phyloP scores from a whole-genome alignment of 2,113 vertebrate genomes.

The Catagonus wagneri region DNA sequence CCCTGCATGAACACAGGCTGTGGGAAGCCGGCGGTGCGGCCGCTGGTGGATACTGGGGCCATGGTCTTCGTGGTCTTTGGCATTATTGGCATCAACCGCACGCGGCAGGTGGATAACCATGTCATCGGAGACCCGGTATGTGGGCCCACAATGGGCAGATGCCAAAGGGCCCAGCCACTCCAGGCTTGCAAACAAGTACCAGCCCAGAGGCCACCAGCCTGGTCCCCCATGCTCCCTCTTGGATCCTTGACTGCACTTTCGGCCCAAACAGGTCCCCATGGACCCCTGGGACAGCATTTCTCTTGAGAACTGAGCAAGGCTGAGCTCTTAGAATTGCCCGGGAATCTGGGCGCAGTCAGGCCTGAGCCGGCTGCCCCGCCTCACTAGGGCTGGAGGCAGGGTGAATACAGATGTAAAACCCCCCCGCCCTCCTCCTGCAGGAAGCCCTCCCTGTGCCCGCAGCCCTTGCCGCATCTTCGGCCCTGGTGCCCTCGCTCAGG shows the following conservation, averaged over 20 bases:
- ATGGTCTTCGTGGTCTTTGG: constrained; percentile 99
- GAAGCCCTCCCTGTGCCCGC: not conserved
- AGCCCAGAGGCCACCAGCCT: not conserved
- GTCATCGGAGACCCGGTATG: constrained; percentile 96
- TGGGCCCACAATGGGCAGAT: accelerated
- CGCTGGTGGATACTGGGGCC: constrained; percentile 97
- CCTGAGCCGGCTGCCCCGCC: not conserved
- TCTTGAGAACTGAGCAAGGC: not conserved
- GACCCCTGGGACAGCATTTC: not conserved
- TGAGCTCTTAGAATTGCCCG: not conserved
- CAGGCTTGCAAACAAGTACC: not conserved
- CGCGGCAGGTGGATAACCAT: constrained; percentile 91
- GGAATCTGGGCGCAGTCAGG: not conserved
- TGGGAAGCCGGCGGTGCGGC: constrained; percentile 94
- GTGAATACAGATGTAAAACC: too few relatives aligned
- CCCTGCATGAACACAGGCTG: constrained; percentile 93
- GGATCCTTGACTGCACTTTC: not conserved
- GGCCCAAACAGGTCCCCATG: accelerated
- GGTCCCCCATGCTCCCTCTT: not conserved
- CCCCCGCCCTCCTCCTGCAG: accelerated
- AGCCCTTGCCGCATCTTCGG: not conserved
- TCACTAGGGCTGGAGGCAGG: not conserved
- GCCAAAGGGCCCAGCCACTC: accelerated
- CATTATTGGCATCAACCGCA: constrained; percentile 95
- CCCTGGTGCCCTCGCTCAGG: accelerated